phyloP scores from a whole-genome alignment of 2,113 vertebrate genomes.

The Apaloderma vittatum region DNA sequence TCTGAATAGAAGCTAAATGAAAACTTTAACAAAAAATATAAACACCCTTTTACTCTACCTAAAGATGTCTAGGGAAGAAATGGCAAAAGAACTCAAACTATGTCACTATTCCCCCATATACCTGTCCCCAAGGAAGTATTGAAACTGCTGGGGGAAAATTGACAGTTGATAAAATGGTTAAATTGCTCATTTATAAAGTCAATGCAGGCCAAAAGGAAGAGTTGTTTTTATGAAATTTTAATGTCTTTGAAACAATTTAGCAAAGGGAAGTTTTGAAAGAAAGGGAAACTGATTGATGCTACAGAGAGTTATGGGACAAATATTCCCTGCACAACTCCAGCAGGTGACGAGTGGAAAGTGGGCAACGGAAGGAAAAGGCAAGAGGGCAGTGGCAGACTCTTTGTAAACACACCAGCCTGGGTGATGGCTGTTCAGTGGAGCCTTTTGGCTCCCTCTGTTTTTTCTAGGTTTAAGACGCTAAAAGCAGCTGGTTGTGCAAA shows the following conservation, averaged over 20 bases:
- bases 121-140: background rate
- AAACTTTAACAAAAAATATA: background rate
- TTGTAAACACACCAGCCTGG: background rate
- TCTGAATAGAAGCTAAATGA: background rate
- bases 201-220: background rate
- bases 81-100: slow-evolving; percentile 10
- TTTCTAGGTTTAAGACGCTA: background rate
- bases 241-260: background rate
- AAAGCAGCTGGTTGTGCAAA: background rate
- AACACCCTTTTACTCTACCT: background rate
- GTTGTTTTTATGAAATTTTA: background rate
- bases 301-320: background rate
- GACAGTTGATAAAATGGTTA: background rate
- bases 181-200: background rate
- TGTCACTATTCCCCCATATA: background rate
- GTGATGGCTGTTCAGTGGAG: background rate
- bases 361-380: background rate
- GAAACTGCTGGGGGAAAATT: background rate
- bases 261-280: background rate
- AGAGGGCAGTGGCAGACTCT: background rate
- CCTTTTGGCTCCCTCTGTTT: background rate
- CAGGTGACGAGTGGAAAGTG: background rate
- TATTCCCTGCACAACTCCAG: background rate
- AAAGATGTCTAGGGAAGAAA: background rate
- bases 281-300: background rate